Percentiles rank a stretch among this genome's conserved stretches.
These are phyloP conservation scores for Misgurnus anguillicaudatus DNA, from an alignment of 2,113 vertebrate species.

Conservation along the genomic window DNA sequence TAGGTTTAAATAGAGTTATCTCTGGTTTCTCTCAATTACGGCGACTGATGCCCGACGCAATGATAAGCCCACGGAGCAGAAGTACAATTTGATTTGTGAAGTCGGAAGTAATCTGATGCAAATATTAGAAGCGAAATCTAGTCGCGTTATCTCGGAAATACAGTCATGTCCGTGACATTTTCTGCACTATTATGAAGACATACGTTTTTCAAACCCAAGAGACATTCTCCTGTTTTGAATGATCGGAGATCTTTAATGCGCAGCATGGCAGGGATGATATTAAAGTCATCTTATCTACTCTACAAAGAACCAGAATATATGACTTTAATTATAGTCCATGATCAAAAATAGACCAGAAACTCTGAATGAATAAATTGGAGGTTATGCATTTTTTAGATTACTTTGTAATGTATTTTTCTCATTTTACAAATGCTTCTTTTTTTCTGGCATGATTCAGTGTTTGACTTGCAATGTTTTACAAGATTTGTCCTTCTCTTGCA, in stretches of 20 bases:
- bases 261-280: not conserved
- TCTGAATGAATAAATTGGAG: too few relatives aligned
- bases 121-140: not conserved
- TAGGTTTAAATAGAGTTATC: not conserved
- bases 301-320: too few relatives aligned
- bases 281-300: not conserved
- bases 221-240: not conserved
- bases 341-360: too few relatives aligned
- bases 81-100: not conserved
- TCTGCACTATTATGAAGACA: not conserved
- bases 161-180: not conserved
- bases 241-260: not conserved
- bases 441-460: too few relatives aligned
- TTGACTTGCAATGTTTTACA: too few relatives aligned
- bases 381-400: too few relatives aligned
- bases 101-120: not conserved
- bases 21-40: not conserved
- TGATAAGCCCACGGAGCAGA: not conserved
- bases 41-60: not conserved
- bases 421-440: too few relatives aligned
- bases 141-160: not conserved
- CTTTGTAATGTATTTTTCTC: too few relatives aligned
- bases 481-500: too few relatives aligned
- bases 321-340: too few relatives aligned
- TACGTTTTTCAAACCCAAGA: not conserved